Percentiles rank a stretch among this genome's conserved stretches.
These are phyloP conservation scores for Echinarachnius parma DNA, from an alignment of 53 echinoderm and acorn worm species.

Conservation along the genomic window DNA sequence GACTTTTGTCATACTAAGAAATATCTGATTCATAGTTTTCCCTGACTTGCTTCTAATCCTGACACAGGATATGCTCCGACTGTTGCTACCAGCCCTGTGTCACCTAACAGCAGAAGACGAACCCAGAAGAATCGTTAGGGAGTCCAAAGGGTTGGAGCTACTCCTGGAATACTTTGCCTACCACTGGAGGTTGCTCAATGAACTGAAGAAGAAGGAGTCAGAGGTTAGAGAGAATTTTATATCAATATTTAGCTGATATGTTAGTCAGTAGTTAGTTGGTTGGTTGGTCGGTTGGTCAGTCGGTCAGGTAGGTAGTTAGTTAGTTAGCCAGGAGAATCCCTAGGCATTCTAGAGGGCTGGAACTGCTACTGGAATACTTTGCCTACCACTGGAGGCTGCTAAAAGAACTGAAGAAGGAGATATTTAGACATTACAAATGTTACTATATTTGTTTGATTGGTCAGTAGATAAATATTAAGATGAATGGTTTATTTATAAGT, in stretches of 20 bases:
- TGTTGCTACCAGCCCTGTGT: constrained; percentile 84
- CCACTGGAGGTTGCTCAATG: constrained; percentile 56
- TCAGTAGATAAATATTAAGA: no score
- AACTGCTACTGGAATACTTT: constrained; percentile 68
- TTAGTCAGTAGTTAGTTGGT: no score
- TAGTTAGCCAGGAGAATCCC: constrained; percentile 64
- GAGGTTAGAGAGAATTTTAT: no score
- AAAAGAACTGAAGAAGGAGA: constrained; percentile 39
- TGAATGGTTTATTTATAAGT: no score
- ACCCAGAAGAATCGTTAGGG: constrained; percentile 59
- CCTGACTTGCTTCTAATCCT: no score
- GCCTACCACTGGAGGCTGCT: constrained; percentile 67
- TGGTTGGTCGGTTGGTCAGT: no score
- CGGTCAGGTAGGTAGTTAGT: no score
- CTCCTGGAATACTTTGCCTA: constrained; percentile 73
- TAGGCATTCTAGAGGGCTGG: constrained; percentile 57
- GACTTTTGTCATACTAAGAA: no score
- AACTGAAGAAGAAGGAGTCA: constrained; percentile 54
- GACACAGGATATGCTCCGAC: constrained; percentile 73
- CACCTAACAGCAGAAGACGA: constrained; percentile 83
- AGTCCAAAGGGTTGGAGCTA: constrained; percentile 60
- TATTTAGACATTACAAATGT: no score
- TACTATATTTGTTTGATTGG: no score
- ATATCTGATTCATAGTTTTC: no score
- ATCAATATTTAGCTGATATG: no score